Percentiles rank a stretch among this genome's conserved stretches.
Conservation (phyloP, 1,140 invertebrate species). For the Trichomalopsis sarcophagae region DNA sequence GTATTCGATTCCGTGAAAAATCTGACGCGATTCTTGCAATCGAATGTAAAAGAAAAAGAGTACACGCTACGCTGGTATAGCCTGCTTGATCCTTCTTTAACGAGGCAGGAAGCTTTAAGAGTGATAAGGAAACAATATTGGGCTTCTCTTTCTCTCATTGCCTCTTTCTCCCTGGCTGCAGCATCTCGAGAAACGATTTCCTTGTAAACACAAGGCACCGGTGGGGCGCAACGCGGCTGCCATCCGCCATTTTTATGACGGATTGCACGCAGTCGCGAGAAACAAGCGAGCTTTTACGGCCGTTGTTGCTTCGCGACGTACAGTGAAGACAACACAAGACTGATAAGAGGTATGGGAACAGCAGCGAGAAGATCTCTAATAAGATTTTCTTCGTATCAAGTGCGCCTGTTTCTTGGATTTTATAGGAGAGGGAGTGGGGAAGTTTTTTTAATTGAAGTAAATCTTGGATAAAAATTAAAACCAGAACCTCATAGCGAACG, state of each 20-base stretch:
- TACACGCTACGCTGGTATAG: background rate
- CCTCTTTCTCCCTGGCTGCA: background rate
- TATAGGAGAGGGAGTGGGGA: too few species aligned
- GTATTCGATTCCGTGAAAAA: background rate
- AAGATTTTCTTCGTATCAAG: slow-evolving; percentile 33
- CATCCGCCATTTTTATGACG: slow-evolving; percentile 52
- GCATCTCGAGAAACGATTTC: slow-evolving; percentile 42
- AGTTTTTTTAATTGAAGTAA: too few species aligned
- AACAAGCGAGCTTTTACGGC: slow-evolving; percentile 24
- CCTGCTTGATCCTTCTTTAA: slow-evolving; percentile 50
- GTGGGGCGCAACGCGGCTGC: slow-evolving; percentile 1
- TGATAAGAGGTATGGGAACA: slow-evolving; percentile 26
- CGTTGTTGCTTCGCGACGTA: background rate
- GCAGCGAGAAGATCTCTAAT: background rate
- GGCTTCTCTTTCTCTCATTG: background rate
- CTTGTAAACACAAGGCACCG: slow-evolving; percentile 33
- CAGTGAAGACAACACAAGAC: slow-evolving; percentile 39
- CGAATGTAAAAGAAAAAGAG: slow-evolving; percentile 16
- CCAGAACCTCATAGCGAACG: too few species aligned
- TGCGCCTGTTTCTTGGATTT: background rate
- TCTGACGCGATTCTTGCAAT: background rate
- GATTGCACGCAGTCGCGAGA: slow-evolving; percentile 29
- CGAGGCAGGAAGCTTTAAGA: slow-evolving; percentile 49
- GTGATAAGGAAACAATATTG: slow-evolving; percentile 50
- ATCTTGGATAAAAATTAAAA: too few species aligned